phyloP scores from a whole-genome alignment of 2,888 invertebrate genomes.

The Xanthostigma xanthostigma region DNA sequence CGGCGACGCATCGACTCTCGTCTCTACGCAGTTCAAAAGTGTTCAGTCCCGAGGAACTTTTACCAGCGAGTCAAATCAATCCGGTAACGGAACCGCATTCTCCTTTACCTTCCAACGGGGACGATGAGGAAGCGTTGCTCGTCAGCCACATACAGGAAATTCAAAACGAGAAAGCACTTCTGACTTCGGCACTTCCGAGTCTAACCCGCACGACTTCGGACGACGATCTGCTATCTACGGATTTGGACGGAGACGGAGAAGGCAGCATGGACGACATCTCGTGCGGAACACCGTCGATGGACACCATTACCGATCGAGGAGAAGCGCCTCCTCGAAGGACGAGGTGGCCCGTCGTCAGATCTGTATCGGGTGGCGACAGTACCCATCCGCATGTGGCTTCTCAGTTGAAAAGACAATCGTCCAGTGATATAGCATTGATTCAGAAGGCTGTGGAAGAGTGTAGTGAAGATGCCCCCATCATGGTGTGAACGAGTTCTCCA shows the following conservation, averaged over 20 bases:
- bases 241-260: conserved; percentile 54
- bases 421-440: conserved; percentile 25
- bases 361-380: conserved; percentile 25
- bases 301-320: conserved; percentile 3
- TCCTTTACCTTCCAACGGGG: conserved; percentile 28
- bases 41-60: conserved; percentile 42
- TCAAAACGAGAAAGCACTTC: conserved; percentile 63
- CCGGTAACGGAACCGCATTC: conserved; percentile 16
- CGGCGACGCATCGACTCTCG: conserved; percentile 66
- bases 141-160: conserved; percentile 69
- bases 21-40: conserved; percentile 62
- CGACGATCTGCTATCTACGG: conserved; percentile 71
- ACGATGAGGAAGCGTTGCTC: conserved; percentile 59
- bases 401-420: conserved; percentile 27
- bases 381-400: conserved; percentile 12
- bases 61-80: conserved; percentile 20
- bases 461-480: conserved; percentile 28
- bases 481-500: conserved; percentile 23
- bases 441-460: conserved; percentile 25
- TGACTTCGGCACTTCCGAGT: conserved; percentile 66
- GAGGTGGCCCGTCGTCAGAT: conserved; percentile 24
- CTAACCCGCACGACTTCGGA: conserved; percentile 73
- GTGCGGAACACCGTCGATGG: conserved; percentile 21
- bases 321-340: conserved; percentile 14
- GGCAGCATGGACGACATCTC: conserved; percentile 46